Conservation (phyloP, 2,797 vertebrate genomes). For the Tokudaia tokunoshimensis region DNA sequence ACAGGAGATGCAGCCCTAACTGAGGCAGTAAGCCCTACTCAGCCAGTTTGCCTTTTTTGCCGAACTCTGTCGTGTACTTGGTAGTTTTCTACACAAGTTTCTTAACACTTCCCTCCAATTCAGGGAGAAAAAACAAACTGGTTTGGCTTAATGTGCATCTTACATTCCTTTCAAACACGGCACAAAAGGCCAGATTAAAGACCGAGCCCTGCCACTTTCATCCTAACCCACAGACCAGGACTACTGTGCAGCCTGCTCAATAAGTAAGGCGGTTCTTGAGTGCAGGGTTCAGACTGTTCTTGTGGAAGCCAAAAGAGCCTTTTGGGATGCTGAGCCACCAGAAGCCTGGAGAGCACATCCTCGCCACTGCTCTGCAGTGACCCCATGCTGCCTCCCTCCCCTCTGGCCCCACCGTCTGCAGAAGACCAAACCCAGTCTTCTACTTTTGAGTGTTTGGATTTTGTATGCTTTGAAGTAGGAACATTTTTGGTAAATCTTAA, state of each 20-base stretch:
- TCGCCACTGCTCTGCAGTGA: background rate
- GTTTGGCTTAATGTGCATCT: constrained; percentile 66
- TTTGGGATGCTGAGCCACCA: background rate
- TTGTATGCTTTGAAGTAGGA: constrained; percentile 49
- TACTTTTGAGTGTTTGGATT: constrained; percentile 45
- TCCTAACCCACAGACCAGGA: constrained; percentile 58
- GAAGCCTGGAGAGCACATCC: background rate
- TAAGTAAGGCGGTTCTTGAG: background rate
- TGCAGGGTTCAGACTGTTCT: background rate
- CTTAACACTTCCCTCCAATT: constrained; percentile 28
- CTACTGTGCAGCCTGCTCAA: constrained; percentile 50
- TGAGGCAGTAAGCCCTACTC: constrained; percentile 37
- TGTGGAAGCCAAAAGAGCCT: background rate
- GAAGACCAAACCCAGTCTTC: constrained; percentile 49
- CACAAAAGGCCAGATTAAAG: constrained; percentile 76
- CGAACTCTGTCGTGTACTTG: constrained; percentile 63
- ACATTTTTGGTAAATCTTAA: constrained; percentile 42
- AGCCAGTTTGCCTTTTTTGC: constrained; percentile 67
- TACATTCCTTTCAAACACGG: constrained; percentile 68
- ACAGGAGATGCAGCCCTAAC: background rate
- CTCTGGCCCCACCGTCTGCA: background rate
- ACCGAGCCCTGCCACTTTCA: constrained; percentile 52
- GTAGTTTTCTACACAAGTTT: constrained; percentile 52
- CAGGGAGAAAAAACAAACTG: background rate
- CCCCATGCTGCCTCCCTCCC: background rate